These are phyloP conservation scores for Umimayanthus kanabou DNA, from an alignment of 92 coral and sea anemone species.

Conservation along the genomic window DNA sequence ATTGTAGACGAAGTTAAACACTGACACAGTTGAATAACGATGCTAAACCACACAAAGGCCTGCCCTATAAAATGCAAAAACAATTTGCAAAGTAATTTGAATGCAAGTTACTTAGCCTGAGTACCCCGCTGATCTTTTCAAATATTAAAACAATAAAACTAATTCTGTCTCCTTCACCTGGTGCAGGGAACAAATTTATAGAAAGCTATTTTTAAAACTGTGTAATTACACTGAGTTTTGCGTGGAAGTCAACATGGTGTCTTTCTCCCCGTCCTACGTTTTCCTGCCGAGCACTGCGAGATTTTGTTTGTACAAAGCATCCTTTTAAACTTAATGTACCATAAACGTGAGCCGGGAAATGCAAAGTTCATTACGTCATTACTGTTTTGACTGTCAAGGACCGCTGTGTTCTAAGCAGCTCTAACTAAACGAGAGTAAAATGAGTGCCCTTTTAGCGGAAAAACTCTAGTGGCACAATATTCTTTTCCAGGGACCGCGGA, in stretches of 20 bases:
- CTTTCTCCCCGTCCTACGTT: too few relatives aligned
- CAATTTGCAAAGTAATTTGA: background rate
- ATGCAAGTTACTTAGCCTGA: background rate
- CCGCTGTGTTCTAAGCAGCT: too few relatives aligned
- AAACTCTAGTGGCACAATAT: too few relatives aligned
- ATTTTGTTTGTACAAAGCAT: too few relatives aligned
- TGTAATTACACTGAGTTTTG: background rate
- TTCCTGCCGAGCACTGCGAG: too few relatives aligned
- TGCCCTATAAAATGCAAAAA: background rate
- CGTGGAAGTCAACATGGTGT: background rate
- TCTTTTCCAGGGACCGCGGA: too few relatives aligned
- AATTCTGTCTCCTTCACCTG: constrained; percentile 1
- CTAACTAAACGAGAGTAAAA: too few relatives aligned
- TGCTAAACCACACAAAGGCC: background rate
- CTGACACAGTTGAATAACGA: background rate
- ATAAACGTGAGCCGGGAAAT: too few relatives aligned
- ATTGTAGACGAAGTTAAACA: background rate
- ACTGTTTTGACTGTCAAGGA: too few relatives aligned
- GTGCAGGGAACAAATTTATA: background rate
- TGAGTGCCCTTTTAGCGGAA: too few relatives aligned
- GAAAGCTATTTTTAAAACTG: background rate
- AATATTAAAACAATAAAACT: background rate
- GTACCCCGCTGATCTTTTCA: constrained; percentile 17
- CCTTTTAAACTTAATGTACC: too few relatives aligned
- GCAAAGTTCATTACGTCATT: too few relatives aligned